Evolutionary conservation across 2,113 vertebrate species (phyloP), one percentile per base, ranked within the genome.

Genomic region (Galemys pyrenaicus): DNA sequence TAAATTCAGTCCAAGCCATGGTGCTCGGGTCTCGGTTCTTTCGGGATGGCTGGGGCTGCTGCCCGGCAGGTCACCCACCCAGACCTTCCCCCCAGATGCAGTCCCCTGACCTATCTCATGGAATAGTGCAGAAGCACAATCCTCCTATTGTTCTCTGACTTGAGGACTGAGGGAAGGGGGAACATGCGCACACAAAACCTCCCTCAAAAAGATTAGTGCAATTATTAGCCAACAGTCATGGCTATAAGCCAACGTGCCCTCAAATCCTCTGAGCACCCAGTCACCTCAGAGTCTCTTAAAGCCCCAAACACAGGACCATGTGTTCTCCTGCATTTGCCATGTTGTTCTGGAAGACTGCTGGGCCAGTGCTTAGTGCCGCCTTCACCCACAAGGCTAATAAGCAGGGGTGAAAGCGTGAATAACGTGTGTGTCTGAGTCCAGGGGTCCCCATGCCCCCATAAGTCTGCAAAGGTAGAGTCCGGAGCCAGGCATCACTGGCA

Each of bases 181-280:
- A 35, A 88, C 32, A 13, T 1, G n/a, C 6, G 2, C 46, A 87
- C 84, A 94, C 92, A 96, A 64, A 96, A 94, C 92, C 35, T 65
- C n/a, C 20, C 85, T 70, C 56, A 5, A 68, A 96, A 94, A 97
- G 75, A 97, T 97, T 46, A 56, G 39, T 26, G 77, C 90, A 49
- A 85, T 96, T 95, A 94, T 89, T 74, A 77, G 95, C 97, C 97
- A 97, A 96, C 73, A 96, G 88, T 64, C 32, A 89, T 56, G 91
- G 96, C 95, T 60, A 70, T 0, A 24, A 94, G 91, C 96, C 96
- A 96, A 68, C 51, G 49, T 87, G 90, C 17, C 93, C 96, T 86
- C 83, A 58, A 75, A 84, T 68, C 91, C 35, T 17, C 79, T n/a
- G 35, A 81, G 85, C 6, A 26, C 94, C 92, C 90, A 68, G 77